Base-by-base conservation (phyloP, 2,113 vertebrate genomes). In the Tetrao urogallus region DNA sequence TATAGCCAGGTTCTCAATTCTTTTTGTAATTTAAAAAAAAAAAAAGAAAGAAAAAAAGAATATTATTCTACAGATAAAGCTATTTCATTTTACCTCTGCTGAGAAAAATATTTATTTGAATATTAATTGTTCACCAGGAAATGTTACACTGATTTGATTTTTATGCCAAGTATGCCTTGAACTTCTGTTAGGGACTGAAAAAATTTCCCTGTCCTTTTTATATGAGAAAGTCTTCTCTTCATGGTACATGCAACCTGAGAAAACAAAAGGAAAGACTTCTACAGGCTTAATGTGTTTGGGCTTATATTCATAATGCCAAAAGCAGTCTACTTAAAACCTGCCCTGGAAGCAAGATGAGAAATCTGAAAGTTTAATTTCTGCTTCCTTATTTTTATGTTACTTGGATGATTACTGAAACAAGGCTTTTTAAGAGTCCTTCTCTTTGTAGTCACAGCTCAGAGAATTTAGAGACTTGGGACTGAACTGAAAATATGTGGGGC, bases 401-500 rank as follows among this genome's bases (percentile, higher is more conserved):
- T 85, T 80, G 71, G 80, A 50, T 94, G 74, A 92, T 89, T 86
- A 95, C 64, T 61, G 70, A 94, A 92, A 95, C 69, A 73, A 83
- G 32, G 69, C 54, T 90, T 92, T 93, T 83, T 65, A 89, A 89
- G 28, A 91, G 21, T 77, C 52, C 22, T 72, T 91, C 76, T 92
- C 92, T 96, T 89, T 94, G 88, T 95, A 96, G 94, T 95, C 93
- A 94, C 91, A 95, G 92, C 89, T 96, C 94, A 96, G 90, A 81
- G 78, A 96, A 82, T 94, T 94, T 61, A 92, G 77, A 76, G 84
- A 76, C 61, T 48, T 97, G 95, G 95, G 91, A 96, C 73, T 81
- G 77, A 94, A 95, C 78, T 80, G 90, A 95, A 95, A 97, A 85
- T 96, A 96, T 96, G 96, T 93, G 84, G 95, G 91, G 88, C 87